Conservation (phyloP, 1,140 invertebrate species). For the Dreissena polymorpha region DNA sequence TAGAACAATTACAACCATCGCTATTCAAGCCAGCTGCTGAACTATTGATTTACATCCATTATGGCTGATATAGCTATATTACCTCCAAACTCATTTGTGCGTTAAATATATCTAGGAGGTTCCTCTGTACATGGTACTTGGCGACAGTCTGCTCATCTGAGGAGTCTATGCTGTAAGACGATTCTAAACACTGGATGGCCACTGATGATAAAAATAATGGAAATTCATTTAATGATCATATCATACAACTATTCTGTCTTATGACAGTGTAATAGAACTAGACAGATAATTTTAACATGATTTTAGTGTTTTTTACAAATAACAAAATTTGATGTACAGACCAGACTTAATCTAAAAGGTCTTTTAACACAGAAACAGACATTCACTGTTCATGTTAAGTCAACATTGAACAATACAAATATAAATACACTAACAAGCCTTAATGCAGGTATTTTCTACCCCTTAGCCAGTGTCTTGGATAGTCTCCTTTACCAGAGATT, state of each 20-base stretch:
- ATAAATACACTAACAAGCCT: no score
- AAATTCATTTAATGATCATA: not conserved
- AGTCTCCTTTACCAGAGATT: no score
- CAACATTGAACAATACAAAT: no score
- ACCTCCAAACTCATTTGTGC: conserved; percentile 70
- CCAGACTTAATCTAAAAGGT: not conserved
- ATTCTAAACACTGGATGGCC: conserved; percentile 91
- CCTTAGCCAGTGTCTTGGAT: no score
- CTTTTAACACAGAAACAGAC: no score
- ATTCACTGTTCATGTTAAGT: no score
- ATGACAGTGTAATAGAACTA: not conserved
- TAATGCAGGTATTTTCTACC: no score
- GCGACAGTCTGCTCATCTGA: conserved; percentile 71
- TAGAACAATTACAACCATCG: no score
- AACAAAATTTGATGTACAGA: not conserved
- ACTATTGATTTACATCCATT: no score
- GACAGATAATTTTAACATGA: not conserved
- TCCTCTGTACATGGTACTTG: conserved; percentile 68
- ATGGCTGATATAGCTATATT: not conserved
- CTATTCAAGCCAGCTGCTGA: no score
- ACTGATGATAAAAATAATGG: conserved; percentile 79
- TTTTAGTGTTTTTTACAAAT: not conserved
- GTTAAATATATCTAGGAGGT: conserved; percentile 75
- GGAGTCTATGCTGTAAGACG: conserved; percentile 85
- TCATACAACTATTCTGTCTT: not conserved